phyloP scores from a whole-genome alignment of 2,113 vertebrate genomes.

The Triplophysa dalaica region DNA sequence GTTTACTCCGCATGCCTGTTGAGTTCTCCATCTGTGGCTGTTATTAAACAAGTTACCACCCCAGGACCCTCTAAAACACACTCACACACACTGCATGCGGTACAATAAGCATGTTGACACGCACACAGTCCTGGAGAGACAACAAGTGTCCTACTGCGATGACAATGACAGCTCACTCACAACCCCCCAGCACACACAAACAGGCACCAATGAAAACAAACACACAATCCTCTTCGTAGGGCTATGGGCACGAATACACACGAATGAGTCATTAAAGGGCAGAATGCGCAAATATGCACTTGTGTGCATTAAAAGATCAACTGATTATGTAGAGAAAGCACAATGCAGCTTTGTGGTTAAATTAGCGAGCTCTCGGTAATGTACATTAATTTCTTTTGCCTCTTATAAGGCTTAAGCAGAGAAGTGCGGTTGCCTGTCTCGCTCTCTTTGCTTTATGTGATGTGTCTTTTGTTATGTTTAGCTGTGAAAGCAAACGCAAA shows the following conservation, averaged over 20 bases:
- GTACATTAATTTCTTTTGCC: not conserved
- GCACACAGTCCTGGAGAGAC: constrained; percentile 65
- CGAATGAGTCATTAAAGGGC: not conserved
- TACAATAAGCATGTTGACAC: constrained; percentile 66
- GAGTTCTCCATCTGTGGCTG: constrained; percentile 71
- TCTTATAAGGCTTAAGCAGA: not conserved
- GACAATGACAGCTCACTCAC: constrained; percentile 67
- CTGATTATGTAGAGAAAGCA: not conserved
- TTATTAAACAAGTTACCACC: constrained; percentile 70
- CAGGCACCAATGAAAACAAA: constrained; percentile 14
- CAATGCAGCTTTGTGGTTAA: not conserved
- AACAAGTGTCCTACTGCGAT: constrained; percentile 70
- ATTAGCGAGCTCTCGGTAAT: not conserved
- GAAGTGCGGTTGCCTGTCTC: not conserved
- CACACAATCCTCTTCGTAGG: not conserved
- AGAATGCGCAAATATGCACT: not conserved
- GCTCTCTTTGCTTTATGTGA: not conserved
- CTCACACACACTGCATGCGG: constrained; percentile 54
- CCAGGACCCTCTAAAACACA: constrained; percentile 59
- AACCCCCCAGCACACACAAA: constrained; percentile 31
- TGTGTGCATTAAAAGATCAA: not conserved
- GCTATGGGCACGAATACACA: constrained; percentile 2
- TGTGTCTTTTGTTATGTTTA: not conserved
- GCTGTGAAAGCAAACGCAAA: not conserved
- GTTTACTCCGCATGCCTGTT: constrained; percentile 59